Evolutionary conservation across 2,113 vertebrate genomes (phyloP).

Genomic region (Poicephalus gulielmi): DNA sequence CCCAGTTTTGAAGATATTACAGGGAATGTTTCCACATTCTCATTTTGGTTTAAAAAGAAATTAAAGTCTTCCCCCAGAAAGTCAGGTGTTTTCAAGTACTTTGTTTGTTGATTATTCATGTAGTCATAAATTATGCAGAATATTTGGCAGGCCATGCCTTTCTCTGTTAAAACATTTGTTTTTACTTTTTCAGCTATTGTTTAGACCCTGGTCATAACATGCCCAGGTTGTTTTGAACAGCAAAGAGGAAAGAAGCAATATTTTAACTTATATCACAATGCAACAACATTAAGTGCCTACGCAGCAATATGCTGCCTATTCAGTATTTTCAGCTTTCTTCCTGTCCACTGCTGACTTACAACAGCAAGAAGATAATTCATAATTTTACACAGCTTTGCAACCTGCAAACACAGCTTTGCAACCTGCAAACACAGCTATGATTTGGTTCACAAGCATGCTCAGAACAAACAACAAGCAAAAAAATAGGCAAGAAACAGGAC

Average conservation of each 20-base stretch:
- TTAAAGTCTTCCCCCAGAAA: background rate
- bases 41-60: conserved; percentile 19
- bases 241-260: conserved; percentile 69
- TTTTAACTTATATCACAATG: conserved; percentile 50
- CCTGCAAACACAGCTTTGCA: background rate
- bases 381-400: background rate
- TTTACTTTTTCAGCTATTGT: conserved; percentile 70
- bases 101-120: conserved; percentile 28
- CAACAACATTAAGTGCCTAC: conserved; percentile 16
- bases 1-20: background rate
- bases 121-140: background rate
- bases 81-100: conserved; percentile 39
- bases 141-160: conserved; percentile 40
- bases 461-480: background rate
- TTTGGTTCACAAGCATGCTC: background rate
- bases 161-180: conserved; percentile 58
- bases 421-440: background rate
- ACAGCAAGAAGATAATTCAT: background rate
- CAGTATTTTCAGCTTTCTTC: conserved; percentile 47
- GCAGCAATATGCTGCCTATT: background rate
- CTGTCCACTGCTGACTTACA: background rate
- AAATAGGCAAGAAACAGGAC: background rate
- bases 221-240: conserved; percentile 65
- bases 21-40: background rate
- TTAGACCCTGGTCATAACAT: conserved; percentile 55